Evolutionary conservation across 1,140 invertebrate species (phyloP).

Genomic region (Phthorimaea operculella): DNA sequence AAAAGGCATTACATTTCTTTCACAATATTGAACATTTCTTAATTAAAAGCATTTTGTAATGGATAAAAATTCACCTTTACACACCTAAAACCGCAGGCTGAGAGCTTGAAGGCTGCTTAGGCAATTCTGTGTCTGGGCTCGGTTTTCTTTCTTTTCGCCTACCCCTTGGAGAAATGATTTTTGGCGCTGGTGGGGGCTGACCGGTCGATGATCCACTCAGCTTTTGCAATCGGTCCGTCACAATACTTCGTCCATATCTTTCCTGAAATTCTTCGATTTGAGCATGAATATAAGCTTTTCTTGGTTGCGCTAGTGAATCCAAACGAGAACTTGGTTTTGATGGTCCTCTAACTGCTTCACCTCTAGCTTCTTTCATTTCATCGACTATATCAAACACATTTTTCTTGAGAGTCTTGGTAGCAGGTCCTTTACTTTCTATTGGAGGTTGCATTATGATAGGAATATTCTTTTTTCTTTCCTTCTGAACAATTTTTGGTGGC

Average conservation of each 20-base stretch:
- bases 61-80: conserved; percentile 58
- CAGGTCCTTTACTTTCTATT: neutral
- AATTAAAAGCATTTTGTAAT: neutral
- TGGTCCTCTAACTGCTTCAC: conserved; percentile 53
- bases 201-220: conserved; percentile 12
- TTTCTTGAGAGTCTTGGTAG: conserved; percentile 15
- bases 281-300: conserved; percentile 38
- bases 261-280: conserved; percentile 37
- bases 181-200: neutral
- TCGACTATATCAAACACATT: conserved; percentile 46
- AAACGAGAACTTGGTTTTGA: conserved; percentile 38
- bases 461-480: neutral
- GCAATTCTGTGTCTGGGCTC: neutral
- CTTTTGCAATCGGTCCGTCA: conserved; percentile 27
- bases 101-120: conserved; percentile 14
- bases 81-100: conserved; percentile 35
- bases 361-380: conserved; percentile 51
- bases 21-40: no score
- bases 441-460: neutral
- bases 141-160: neutral
- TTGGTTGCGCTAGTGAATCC: conserved; percentile 50
- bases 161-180: neutral
- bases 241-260: conserved; percentile 28
- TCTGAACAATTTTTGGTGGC: neutral
- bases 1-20: no score